Base-by-base conservation (phyloP, 2,113 vertebrate species). In the Megaceryle torquata region DNA sequence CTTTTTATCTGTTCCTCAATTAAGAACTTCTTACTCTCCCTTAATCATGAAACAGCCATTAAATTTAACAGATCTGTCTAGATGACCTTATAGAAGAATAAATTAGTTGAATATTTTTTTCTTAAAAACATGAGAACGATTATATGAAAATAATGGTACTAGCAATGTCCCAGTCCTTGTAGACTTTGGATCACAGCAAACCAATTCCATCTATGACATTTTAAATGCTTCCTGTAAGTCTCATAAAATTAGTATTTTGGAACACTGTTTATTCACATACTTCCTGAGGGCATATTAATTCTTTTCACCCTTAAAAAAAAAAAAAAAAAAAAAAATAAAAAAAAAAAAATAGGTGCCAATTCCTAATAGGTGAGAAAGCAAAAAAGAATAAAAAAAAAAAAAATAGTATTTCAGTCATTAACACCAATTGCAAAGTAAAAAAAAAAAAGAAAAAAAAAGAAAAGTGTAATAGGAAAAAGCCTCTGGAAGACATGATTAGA, bases 1-100 rank as follows among this genome's bases (percentile, higher is more conserved):
- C 96, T 97, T 98, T 96, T 98, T 98, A 97, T 97, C 96, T 93
- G 92, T 96, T 95, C 95, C 89, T 97, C 97, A 97, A 98, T 98
- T 98, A 98, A 97, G 96, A 97, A 96, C 95, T 93, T 96, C 96
- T 95, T 63, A 91, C 82, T 95, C 88, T 96, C 84, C 82, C 95
- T 97, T 98, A 98, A 98, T 97, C 91, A 95, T 97, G 95, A 97
- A 98, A 96, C 75, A 97, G 88, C 96, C 95, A 97, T 97, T 97
- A 97, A 93, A 96, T 97, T 98, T 97, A 98, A 97, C 97, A 97
- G 97, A 97, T 86, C 94, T 97, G 92, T 82, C 96, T 97, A 84
- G 90, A 97, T 97, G 93, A 97, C 95, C 97, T 95, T 95, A 96
- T 83, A 94, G n/a, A 54, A 93, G 94, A 97, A 97, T 96, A 97